Evolutionary conservation across 2,797 vertebrate species (phyloP).

Genomic region (Alouatta caraya): DNA sequence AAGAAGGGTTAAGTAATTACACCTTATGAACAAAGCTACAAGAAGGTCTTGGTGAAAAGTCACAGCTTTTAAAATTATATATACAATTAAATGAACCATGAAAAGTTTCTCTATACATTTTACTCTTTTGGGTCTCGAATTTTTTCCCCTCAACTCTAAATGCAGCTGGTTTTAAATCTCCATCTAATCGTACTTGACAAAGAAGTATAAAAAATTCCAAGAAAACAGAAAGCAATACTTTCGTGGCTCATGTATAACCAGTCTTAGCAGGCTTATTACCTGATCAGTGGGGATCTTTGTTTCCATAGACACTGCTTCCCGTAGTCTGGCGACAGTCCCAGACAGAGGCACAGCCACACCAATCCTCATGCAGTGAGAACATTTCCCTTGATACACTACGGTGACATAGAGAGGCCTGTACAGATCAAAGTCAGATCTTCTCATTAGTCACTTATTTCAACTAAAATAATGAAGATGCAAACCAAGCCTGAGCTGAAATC

Average conservation of each 20-base stretch:
- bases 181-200: background rate
- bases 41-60: background rate
- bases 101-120: background rate
- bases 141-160: background rate
- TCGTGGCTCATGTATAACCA: fast-evolving
- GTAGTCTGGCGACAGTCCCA: conserved; percentile 93
- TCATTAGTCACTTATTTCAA: conserved; percentile 46
- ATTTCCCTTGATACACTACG: conserved; percentile 97
- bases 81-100: background rate
- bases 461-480: background rate
- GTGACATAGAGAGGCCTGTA: conserved; percentile 95
- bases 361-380: conserved; percentile 98
- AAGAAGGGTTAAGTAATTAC: background rate
- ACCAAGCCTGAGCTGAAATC: background rate
- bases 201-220: fast-evolving
- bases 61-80: conserved; percentile 8
- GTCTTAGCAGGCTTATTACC: conserved; percentile 82
- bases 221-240: background rate
- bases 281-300: conserved; percentile 98
- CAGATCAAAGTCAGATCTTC: conserved; percentile 57
- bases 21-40: conserved; percentile 20
- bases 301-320: conserved; percentile 95
- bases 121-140: conserved; percentile 16
- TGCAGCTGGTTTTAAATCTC: conserved; percentile 14
- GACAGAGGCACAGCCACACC: conserved; percentile 95